Base-by-base conservation (phyloP, 2,888 invertebrate genomes). In the Andrena minutula region DNA sequence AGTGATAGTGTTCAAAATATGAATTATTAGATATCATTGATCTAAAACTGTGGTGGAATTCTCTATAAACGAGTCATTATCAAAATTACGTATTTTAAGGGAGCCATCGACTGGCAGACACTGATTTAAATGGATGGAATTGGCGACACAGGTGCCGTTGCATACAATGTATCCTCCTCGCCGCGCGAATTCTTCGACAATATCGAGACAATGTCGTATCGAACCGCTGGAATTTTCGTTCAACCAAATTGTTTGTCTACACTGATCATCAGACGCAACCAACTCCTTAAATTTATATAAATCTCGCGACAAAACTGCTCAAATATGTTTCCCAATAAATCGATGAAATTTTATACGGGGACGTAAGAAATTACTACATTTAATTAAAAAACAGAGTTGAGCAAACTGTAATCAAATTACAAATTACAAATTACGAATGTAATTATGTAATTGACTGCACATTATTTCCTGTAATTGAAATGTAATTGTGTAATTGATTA, bases 121-220 rank as follows among this genome's bases (percentile, higher is more conserved):
- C 83, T 70, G 77, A 73, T 76, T 74, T 75, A 83, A 73, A 82
- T 74, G 73, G 53, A 82, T 74, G 77, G 49, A 72, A 58, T 12
- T 41, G 23, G 6, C 28, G 61, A 47, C 30, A 56, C 82, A 64
- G 76, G 60, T 76, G 73, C n/a, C 35, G 8, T 32, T 26, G 53
- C 58, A 71, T 65, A 83, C 82, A 83, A 78, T 82, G 83, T 82
- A 82, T 60, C 65, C 41, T 23, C 28, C n/a, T 26, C 26, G 26
- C 49, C 60, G 49, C 26, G 53, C 12, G 49, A 6, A 16, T 69
- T 16, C 7, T 28, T 28, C 23, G 60, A 23, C 35, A 32, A 32
- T 58, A 12, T 20, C 8, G 58, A 56, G 56, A 82, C 76, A 76
- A 61, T 75, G 71, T 82, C 56, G 56, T 51, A 12, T 30, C 23